Evolutionary conservation across 2,797 vertebrate genomes (phyloP).

Genomic region (Erethizon dorsatum): DNA sequence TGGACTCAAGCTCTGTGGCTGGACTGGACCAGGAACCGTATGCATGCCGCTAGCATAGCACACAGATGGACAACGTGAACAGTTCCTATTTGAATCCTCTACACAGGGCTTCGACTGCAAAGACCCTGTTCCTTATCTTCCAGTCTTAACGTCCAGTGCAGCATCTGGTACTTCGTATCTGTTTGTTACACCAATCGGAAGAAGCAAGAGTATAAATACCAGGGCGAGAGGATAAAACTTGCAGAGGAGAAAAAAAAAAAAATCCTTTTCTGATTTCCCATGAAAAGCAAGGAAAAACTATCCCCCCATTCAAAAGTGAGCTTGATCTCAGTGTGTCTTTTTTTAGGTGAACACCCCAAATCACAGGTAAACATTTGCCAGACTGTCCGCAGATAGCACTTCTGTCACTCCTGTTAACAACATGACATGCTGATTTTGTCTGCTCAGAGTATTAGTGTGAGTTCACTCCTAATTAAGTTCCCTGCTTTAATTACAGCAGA

Average conservation of each 20-base stretch:
- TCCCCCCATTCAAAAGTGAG: not conserved
- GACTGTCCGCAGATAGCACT: not conserved
- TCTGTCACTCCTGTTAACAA: not conserved
- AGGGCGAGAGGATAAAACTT: not conserved
- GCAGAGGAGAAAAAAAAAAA: not conserved
- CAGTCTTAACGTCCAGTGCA: not conserved
- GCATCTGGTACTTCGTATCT: not conserved
- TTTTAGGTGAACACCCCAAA: slow-evolving; percentile 9
- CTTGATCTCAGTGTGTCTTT: not conserved
- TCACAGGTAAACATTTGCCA: slow-evolving; percentile 46
- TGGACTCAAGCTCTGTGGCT: not conserved
- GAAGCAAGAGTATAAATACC: not conserved
- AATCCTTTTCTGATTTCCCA: not conserved
- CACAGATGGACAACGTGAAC: not conserved
- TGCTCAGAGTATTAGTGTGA: slow-evolving; percentile 38
- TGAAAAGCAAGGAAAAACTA: not conserved
- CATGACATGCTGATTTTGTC: slow-evolving; percentile 32
- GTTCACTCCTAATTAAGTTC: slow-evolving; percentile 51
- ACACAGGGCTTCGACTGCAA: not conserved
- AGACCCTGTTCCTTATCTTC: not conserved
- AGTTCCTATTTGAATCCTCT: not conserved
- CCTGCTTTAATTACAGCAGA: slow-evolving; percentile 68
- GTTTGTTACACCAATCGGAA: not conserved
- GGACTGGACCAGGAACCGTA: not conserved
- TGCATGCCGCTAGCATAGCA: not conserved